phyloP scores from a whole-genome alignment of 2,797 vertebrate genomes.

The Pseudopleuronectes americanus region DNA sequence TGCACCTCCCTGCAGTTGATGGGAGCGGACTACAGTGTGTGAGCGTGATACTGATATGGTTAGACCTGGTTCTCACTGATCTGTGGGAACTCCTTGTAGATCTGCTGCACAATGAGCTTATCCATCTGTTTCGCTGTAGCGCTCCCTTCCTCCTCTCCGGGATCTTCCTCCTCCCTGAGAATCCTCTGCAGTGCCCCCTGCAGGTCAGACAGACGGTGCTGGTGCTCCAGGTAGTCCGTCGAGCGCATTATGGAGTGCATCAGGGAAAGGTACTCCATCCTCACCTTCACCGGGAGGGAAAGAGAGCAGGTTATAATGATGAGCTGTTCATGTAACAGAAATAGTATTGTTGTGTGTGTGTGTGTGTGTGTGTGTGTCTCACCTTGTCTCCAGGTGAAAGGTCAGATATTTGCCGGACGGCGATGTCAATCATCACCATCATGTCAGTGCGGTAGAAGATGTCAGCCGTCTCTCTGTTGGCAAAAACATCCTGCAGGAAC shows the following conservation, averaged over 20 bases:
- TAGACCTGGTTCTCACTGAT: slow-evolving; percentile 74
- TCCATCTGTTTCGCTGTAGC: slow-evolving; percentile 94
- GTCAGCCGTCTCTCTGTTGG: slow-evolving; percentile 86
- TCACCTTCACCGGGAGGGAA: slow-evolving; percentile 81
- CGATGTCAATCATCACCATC: slow-evolving; percentile 99
- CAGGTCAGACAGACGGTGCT: slow-evolving; percentile 91
- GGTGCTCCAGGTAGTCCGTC: slow-evolving; percentile 94
- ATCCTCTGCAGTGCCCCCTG: slow-evolving; percentile 92
- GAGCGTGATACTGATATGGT: slow-evolving; percentile 46
- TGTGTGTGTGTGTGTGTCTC: slow-evolving; percentile 15
- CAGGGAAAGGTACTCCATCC: slow-evolving; percentile 98
- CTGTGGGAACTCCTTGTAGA: slow-evolving; percentile 94
- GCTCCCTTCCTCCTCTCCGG: slow-evolving; percentile 76
- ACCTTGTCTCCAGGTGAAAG: slow-evolving; percentile 97
- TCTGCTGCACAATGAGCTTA: slow-evolving; percentile 94
- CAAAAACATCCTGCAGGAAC: slow-evolving; percentile 96
- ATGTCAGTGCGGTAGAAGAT: slow-evolving; percentile 98
- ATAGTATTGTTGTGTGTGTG: too few species aligned
- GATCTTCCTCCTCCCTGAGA: slow-evolving; percentile 87
- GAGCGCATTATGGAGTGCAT: slow-evolving; percentile 96
- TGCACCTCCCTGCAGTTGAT: slow-evolving; percentile 44
- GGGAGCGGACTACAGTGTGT: slow-evolving; percentile 64
- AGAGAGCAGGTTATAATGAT: not conserved
- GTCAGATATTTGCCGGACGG: slow-evolving; percentile 95
- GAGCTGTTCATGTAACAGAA: not conserved